phyloP scores from a whole-genome alignment of 1,140 invertebrate genomes.

The roundworm (Caenorhabditis elegans) region WBcel235 BX284605.5:9688501-9689000 shows the following conservation, averaged over 20 bases:
- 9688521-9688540: background rate
- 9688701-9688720: background rate
- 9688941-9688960: too few species aligned
- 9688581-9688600: background rate
- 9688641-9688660: background rate
- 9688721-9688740: constrained; percentile 8
- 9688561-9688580: background rate
- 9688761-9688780: background rate
- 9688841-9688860: background rate
- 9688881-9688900: too few species aligned
- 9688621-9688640: background rate
- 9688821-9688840: background rate
- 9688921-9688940: too few species aligned
- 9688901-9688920: too few species aligned
- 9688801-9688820: background rate
- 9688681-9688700: constrained; percentile 15
- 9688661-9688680: background rate
- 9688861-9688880: background rate
- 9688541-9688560: background rate
- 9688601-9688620: background rate
- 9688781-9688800: constrained; percentile 9
- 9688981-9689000: too few species aligned
- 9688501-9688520: background rate
- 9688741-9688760: background rate
- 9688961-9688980: too few species aligned